Evolutionary conservation across 35 echinoderm and acorn worm genomes (phyloP).

Genomic region (Stichopus chloronotus): DNA sequence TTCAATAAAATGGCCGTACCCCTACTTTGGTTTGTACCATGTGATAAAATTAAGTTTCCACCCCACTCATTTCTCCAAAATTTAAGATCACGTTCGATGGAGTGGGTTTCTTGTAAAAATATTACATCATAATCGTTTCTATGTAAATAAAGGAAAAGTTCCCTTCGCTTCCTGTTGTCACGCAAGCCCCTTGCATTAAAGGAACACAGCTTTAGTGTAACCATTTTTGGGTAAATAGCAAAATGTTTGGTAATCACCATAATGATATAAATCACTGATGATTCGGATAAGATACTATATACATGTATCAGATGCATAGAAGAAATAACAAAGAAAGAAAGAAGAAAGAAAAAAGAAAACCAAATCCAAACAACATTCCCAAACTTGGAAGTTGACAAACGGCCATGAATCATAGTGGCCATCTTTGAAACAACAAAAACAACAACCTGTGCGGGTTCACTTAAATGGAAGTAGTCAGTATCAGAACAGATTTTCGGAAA

Average conservation of each 20-base stretch:
- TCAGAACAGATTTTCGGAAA: slow-evolving; percentile 17
- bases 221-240: neutral
- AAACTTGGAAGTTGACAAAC: neutral
- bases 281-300: neutral
- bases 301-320: neutral
- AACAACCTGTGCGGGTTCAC: neutral
- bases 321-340: neutral
- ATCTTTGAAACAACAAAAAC: slow-evolving; percentile 11
- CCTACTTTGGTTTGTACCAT: slow-evolving; percentile 22
- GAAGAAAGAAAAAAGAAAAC: neutral
- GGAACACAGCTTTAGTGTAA: slow-evolving; percentile 18
- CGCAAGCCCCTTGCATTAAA: neutral
- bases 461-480: neutral
- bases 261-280: neutral
- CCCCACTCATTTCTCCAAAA: too few species aligned
- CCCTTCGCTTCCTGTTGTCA: too few species aligned
- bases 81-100: too few species aligned
- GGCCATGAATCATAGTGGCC: neutral
- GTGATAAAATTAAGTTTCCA: too few species aligned
- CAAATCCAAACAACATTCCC: slow-evolving; percentile 25
- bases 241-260: neutral
- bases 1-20: neutral
- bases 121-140: too few species aligned
- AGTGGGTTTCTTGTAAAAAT: too few species aligned
- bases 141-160: too few species aligned